These are phyloP conservation scores for Macrosoma leucophasiata DNA, from an alignment of 2,888 invertebrate species.

Conservation along the genomic window DNA sequence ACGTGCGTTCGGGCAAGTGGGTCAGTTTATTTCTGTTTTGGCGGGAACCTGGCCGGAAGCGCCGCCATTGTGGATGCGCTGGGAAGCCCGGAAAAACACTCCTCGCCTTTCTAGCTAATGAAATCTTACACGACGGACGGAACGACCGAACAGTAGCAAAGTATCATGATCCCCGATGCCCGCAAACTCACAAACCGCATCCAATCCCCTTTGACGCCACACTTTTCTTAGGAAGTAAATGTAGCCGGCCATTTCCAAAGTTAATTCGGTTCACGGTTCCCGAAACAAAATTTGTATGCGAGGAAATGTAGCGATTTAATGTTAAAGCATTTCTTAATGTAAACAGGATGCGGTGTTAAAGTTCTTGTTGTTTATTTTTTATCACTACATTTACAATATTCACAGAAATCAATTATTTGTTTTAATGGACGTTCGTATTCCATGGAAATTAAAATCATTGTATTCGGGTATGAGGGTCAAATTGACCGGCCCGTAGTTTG, in stretches of 20 bases:
- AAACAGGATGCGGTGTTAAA: conserved; percentile 39
- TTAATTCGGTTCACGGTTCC: conserved; percentile 41
- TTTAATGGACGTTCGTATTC: conserved; percentile 27
- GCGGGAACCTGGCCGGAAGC: conserved; percentile 74
- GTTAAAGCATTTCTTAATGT: conserved; percentile 37
- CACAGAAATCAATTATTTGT: conserved; percentile 36
- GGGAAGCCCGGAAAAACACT: conserved; percentile 71
- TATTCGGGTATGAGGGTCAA: conserved; percentile 58
- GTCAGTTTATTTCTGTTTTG: conserved; percentile 75
- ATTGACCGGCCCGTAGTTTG: conserved; percentile 37
- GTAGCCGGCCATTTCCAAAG: conserved; percentile 40
- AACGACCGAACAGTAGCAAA: conserved; percentile 41
- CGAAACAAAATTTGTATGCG: conserved; percentile 38
- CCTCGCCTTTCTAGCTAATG: conserved; percentile 70
- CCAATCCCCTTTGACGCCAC: conserved; percentile 29
- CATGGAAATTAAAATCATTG: conserved; percentile 29
- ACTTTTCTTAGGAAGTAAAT: conserved; percentile 55
- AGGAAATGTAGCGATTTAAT: conserved; percentile 46
- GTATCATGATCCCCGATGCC: conserved; percentile 40
- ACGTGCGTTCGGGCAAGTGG: conserved; percentile 65
- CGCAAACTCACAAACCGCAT: conserved; percentile 33
- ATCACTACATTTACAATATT: conserved; percentile 33
- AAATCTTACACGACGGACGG: conserved; percentile 55
- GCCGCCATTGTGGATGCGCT: conserved; percentile 70
- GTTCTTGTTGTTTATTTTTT: conserved; percentile 34